Percentiles rank a stretch among this genome's conserved stretches.
These are phyloP conservation scores for Drosophila ironensis DNA, from an alignment of 1,140 invertebrate genomes.

Conservation along the genomic window DNA sequence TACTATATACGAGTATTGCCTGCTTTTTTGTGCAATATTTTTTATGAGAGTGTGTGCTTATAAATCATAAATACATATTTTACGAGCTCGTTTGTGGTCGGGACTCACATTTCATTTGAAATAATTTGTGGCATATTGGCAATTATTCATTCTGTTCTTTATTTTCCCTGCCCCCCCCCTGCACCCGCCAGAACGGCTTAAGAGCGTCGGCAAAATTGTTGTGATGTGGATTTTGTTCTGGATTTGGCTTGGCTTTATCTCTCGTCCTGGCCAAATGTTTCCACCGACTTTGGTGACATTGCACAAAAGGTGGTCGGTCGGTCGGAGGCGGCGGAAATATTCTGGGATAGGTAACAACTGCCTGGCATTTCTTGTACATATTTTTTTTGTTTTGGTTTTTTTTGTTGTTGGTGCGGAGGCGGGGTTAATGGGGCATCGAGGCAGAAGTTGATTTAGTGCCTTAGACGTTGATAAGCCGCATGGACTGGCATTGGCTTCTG, in stretches of 20 bases:
- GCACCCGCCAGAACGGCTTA: conserved; percentile 41
- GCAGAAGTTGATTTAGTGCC: conserved; percentile 73
- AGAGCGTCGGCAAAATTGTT: conserved; percentile 57
- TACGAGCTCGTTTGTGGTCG: conserved; percentile 55
- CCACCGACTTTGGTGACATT: conserved; percentile 52
- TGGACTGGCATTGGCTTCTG: conserved; percentile 1
- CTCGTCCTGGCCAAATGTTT: conserved; percentile 16
- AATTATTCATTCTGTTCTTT: conserved; percentile 67
- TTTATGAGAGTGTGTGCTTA: conserved; percentile 42
- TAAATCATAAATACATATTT: conserved; percentile 77
- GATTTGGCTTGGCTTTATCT: conserved; percentile 78
- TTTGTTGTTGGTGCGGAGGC: background rate
- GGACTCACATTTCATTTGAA: conserved; percentile 78
- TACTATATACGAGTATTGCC: conserved; percentile 29
- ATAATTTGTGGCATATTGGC: conserved; percentile 80
- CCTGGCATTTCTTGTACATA: background rate
- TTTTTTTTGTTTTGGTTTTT: background rate
- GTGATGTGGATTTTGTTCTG: conserved; percentile 72
- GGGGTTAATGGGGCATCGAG: conserved; percentile 47
- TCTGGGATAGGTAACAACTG: conserved; percentile 23
- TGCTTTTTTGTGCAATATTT: conserved; percentile 3
- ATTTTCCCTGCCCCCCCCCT: conserved; percentile 4
- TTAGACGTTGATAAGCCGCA: conserved; percentile 52
- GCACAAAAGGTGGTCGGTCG: conserved; percentile 64
- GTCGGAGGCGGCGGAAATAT: background rate